These are phyloP conservation scores for Fregata magnificens DNA, from an alignment of 2,113 vertebrate species.

Conservation along the genomic window DNA sequence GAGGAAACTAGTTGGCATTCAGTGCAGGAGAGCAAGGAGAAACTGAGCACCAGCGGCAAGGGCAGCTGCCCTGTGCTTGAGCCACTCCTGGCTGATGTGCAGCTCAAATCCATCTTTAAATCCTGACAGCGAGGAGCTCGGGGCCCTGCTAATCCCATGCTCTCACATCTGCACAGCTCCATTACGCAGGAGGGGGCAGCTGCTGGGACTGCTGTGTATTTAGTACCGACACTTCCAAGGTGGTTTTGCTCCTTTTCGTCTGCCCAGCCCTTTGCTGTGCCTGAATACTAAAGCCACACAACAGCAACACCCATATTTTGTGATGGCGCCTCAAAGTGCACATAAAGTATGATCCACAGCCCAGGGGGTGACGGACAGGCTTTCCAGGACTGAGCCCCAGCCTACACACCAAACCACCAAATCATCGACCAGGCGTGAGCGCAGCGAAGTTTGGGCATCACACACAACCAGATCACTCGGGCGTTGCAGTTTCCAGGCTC, in stretches of 20 bases:
- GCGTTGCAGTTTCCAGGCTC: background rate
- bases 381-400: background rate
- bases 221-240: background rate
- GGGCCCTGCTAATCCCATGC: background rate
- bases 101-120: slow-evolving; percentile 14
- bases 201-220: background rate
- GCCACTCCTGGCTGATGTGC: background rate
- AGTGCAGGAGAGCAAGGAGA: background rate
- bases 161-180: background rate
- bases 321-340: background rate
- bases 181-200: background rate
- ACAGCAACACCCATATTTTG: background rate
- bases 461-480: fast-evolving
- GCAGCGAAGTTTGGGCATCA: fast-evolving
- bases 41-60: fast-evolving
- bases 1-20: background rate
- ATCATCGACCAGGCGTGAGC: fast-evolving
- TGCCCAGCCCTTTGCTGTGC: background rate
- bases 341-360: background rate
- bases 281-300: background rate
- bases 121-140: background rate
- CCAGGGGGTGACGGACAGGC: background rate
- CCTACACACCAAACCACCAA: background rate
- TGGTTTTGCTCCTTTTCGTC: background rate
- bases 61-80: background rate